Base-by-base conservation (phyloP, 2,888 invertebrate genomes). In the Drosophila mimica region DNA sequence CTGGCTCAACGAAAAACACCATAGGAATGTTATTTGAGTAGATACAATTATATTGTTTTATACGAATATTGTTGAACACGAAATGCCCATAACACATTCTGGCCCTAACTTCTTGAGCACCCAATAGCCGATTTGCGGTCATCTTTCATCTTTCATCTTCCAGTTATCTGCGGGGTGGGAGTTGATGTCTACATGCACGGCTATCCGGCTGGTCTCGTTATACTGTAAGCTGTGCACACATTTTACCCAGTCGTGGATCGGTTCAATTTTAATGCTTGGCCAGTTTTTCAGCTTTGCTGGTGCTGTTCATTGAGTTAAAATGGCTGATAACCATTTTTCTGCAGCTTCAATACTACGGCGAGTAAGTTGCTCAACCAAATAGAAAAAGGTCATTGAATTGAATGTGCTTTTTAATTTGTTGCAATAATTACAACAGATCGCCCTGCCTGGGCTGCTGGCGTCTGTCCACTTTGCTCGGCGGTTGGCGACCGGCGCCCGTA, bases 161-260 rank as follows among this genome's bases (percentile, higher is more conserved):
- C 94, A 95, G 95, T 95, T 81, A 93, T 95, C 89, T 95, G 95
- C 90, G 95, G 95, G 76, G 95, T 95, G 72, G 95, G 95, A 43
- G 94, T 94, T 36, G 95, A 95, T 92, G 94, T 95, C 83, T 94
- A 94, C 65, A 94, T 94, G 86, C 95, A 95, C 89, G 94, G 94
- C 70, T 94, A 95, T 91, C 92, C 92, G 84, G 94, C 95, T 79
- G 95, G 95, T 81, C 92, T 94, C 90, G 95, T 95, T 92, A 93
- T 95, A 89, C 93, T 95, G 95, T 95, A 94, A 95, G 95, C 94
- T 93, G 34, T 56, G 38, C 28, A 43, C n/a, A 46, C 49, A 51
- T 54, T 51, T 71, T 67, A 82, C 58, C 73, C 62, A 54, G 33
- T 40, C 20, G 9, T 36, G 63, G 59, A 61, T 60, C 71, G 51